These are phyloP conservation scores for Misgurnus mizolepis DNA, from an alignment of 2,113 vertebrate genomes.

Conservation along the genomic window DNA sequence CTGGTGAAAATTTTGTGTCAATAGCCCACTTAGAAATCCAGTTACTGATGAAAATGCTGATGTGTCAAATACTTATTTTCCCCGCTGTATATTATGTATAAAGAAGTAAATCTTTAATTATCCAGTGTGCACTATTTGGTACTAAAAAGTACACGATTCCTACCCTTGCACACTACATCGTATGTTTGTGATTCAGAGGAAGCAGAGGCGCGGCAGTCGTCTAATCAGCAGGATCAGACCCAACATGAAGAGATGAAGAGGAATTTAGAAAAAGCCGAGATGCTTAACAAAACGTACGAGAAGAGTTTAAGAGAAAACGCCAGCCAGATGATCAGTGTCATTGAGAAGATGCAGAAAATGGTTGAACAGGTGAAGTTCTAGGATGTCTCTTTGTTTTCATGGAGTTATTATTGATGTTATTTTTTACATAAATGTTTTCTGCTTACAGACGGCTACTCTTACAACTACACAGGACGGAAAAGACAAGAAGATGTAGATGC, in stretches of 20 bases:
- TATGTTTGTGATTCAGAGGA: slow-evolving; percentile 30
- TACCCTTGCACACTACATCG: background rate
- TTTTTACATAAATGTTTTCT: background rate
- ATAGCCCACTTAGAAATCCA: no score
- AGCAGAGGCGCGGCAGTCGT: slow-evolving; percentile 54
- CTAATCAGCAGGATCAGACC: slow-evolving; percentile 61
- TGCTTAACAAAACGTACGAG: slow-evolving; percentile 70
- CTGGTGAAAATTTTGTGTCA: no score
- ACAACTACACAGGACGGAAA: background rate
- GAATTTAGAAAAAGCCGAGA: slow-evolving; percentile 62
- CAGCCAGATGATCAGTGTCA: slow-evolving; percentile 57
- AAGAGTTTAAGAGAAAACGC: slow-evolving; percentile 74
- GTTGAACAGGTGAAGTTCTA: slow-evolving; percentile 57
- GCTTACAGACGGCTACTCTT: background rate
- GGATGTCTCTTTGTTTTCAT: background rate
- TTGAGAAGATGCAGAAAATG: slow-evolving; percentile 64
- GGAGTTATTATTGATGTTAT: no score
- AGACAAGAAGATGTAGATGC: slow-evolving; percentile 2
- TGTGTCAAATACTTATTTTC: no score
- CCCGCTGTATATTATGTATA: no score
- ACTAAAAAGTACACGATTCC: no score
- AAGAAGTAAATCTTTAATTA: no score
- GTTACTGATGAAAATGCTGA: no score
- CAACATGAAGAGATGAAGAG: slow-evolving; percentile 65
- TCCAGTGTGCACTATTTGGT: no score